These are phyloP conservation scores for Andricus quercusramuli DNA, from an alignment of 2,888 invertebrate species.

Conservation along the genomic window DNA sequence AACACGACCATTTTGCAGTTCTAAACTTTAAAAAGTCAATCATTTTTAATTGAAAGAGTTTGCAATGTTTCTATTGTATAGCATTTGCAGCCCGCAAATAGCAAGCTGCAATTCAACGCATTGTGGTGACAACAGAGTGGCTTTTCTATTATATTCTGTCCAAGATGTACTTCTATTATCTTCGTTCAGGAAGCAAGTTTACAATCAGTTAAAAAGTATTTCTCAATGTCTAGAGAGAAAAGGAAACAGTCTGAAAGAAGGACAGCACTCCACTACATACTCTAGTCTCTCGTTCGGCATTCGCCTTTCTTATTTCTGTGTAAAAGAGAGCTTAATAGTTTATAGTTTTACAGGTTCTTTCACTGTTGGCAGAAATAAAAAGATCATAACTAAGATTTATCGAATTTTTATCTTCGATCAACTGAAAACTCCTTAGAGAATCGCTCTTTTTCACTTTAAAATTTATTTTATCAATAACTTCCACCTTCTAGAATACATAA, in stretches of 20 bases:
- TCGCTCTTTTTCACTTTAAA: not conserved
- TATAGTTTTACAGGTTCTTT: conserved; percentile 6
- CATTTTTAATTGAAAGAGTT: too few species aligned
- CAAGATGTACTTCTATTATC: not conserved
- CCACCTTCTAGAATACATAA: not conserved
- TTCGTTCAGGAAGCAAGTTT: conserved; percentile 11
- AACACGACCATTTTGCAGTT: too few species aligned
- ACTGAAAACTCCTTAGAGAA: not conserved
- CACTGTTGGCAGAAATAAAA: conserved; percentile 9
- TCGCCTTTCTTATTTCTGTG: conserved; percentile 6
- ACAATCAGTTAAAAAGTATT: conserved; percentile 1
- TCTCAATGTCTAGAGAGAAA: not conserved
- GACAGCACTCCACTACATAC: not conserved
- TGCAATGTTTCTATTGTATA: not conserved
- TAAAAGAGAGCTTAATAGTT: conserved; percentile 13
- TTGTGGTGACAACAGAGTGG: not conserved
- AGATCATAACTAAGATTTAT: conserved; percentile 6
- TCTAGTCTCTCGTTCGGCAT: not conserved
- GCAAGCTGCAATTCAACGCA: not conserved
- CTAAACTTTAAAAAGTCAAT: too few species aligned
- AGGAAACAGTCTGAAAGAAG: not conserved
- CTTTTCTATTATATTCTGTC: not conserved
- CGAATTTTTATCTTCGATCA: conserved; percentile 9
- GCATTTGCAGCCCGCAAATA: not conserved
- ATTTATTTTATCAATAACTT: not conserved